phyloP scores from a whole-genome alignment of 2,113 vertebrate species.

The Aramus guarauna region DNA sequence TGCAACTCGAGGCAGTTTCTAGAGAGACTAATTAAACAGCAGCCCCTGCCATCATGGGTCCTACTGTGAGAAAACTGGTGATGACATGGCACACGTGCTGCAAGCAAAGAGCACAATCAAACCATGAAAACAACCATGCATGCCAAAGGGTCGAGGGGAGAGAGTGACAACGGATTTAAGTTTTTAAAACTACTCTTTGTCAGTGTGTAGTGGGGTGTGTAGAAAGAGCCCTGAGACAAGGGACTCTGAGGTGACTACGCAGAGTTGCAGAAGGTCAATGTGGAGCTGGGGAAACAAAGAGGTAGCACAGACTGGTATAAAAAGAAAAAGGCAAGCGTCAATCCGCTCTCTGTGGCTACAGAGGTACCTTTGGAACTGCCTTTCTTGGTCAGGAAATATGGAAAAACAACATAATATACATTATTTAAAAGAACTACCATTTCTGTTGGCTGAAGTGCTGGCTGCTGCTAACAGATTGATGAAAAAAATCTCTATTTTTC shows the following conservation, averaged over 20 bases:
- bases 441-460: not conserved
- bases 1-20: not conserved
- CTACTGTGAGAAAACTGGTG: not conserved
- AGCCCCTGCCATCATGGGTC: not conserved
- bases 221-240: not conserved
- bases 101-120: not conserved
- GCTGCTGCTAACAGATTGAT: not conserved
- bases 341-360: not conserved
- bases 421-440: not conserved
- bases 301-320: not conserved
- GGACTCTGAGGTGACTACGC: rapidly evolving
- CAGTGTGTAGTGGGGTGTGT: rapidly evolving
- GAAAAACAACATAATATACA: not conserved
- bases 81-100: not conserved
- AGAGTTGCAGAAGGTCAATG: rapidly evolving
- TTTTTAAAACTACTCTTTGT: not conserved
- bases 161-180: not conserved
- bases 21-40: not conserved
- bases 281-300: not conserved
- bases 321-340: not conserved
- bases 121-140: not conserved
- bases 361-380: not conserved
- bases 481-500: not conserved
- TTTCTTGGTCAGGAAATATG: not conserved
- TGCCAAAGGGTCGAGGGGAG: not conserved